These are phyloP conservation scores for Pygoscelis adeliae DNA, from an alignment of 2,113 vertebrate genomes.

Conservation along the genomic window DNA sequence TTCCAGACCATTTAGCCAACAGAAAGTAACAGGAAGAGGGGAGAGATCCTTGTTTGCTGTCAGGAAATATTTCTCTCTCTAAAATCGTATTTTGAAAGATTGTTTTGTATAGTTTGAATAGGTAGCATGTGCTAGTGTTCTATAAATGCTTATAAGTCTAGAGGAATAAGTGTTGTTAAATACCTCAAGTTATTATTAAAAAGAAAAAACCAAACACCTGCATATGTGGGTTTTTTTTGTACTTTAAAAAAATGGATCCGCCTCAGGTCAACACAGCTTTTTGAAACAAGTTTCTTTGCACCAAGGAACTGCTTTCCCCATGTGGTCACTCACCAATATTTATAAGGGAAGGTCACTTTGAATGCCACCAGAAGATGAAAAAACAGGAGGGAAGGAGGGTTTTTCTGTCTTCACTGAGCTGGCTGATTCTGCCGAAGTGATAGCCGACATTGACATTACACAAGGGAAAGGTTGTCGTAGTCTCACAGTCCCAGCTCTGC, in stretches of 20 bases:
- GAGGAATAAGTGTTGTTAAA: not conserved
- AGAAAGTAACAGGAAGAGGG: not conserved
- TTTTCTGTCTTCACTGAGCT: slow-evolving; percentile 70
- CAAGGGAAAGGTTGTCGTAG: slow-evolving; percentile 61
- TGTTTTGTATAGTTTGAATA: not conserved
- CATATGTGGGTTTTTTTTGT: not conserved
- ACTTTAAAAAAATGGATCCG: not conserved
- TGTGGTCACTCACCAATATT: slow-evolving; percentile 68
- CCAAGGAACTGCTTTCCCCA: slow-evolving; percentile 28
- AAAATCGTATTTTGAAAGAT: not conserved
- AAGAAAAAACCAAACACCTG: not conserved
- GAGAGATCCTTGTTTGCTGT: not conserved
- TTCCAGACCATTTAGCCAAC: not conserved
- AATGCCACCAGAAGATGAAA: slow-evolving; percentile 66
- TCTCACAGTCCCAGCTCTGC: slow-evolving; percentile 62
- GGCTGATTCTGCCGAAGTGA: slow-evolving; percentile 70
- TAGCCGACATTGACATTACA: slow-evolving; percentile 71
- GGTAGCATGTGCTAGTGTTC: not conserved
- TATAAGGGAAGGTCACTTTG: slow-evolving; percentile 76
- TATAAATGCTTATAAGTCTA: not conserved
- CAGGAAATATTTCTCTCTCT: not conserved
- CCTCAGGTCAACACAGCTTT: not conserved
- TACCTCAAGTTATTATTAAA: not conserved
- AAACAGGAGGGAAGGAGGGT: slow-evolving; percentile 8
- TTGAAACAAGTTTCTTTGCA: slow-evolving; percentile 34